Conservation (phyloP, 2,797 vertebrate species). For the Pristis pectinata region DNA sequence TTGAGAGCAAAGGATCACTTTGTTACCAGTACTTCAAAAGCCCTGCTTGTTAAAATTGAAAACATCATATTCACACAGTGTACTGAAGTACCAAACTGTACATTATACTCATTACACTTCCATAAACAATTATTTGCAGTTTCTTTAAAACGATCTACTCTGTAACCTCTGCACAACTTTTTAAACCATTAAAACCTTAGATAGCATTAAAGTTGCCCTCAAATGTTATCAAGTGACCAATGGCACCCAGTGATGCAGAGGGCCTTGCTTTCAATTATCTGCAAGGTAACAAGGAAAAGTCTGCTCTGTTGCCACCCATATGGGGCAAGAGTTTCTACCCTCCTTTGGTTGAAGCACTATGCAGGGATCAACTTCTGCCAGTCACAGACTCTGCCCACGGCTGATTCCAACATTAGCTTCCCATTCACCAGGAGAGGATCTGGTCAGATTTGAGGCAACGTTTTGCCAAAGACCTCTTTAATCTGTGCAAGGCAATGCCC, state of each 20-base stretch:
- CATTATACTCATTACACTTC: not conserved
- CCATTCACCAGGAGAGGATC: not conserved
- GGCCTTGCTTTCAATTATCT: not conserved
- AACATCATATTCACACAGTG: not conserved
- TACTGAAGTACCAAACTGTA: not conserved
- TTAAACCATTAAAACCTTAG: not conserved
- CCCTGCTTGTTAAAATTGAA: conserved; percentile 1
- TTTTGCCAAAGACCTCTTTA: not conserved
- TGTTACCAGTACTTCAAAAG: not conserved
- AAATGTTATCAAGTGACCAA: too few species aligned
- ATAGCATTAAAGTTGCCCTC: not conserved
- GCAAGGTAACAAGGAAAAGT: not conserved
- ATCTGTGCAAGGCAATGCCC: not conserved
- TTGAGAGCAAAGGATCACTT: not conserved
- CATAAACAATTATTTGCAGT: not conserved
- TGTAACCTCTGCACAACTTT: not conserved
- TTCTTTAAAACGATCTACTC: not conserved
- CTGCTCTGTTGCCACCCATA: not conserved
- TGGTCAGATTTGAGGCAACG: not conserved
- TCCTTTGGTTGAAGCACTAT: not conserved
- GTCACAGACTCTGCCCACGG: not conserved
- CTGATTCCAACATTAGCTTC: not conserved
- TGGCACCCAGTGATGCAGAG: not conserved
- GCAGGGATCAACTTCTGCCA: not conserved
- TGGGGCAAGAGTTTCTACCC: not conserved